Percentiles rank a stretch among this genome's conserved stretches.
These are phyloP conservation scores for Theropithecus gelada DNA, from an alignment of 2,113 vertebrate species.

Conservation along the genomic window DNA sequence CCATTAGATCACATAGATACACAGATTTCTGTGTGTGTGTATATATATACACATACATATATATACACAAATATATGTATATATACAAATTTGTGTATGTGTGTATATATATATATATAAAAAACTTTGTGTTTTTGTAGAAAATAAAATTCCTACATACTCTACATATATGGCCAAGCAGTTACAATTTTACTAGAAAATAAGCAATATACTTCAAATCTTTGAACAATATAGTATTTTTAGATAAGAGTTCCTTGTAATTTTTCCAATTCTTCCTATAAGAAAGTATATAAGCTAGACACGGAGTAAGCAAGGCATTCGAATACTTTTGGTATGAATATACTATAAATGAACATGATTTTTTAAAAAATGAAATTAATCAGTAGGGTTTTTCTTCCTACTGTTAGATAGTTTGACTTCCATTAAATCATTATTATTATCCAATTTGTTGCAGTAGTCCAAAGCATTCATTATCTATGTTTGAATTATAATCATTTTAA, in stretches of 20 bases:
- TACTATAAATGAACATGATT: constrained; percentile 24
- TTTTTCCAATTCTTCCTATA: background rate
- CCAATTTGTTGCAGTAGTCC: constrained; percentile 23
- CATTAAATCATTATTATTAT: constrained; percentile 62
- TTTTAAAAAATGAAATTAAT: constrained; percentile 52
- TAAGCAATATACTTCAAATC: background rate
- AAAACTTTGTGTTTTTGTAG: background rate
- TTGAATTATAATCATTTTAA: constrained; percentile 48
- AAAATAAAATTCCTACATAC: background rate
- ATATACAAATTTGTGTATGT: background rate
- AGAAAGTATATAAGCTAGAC: background rate
- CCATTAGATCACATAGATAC: background rate
- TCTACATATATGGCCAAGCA: background rate
- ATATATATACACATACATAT: accelerated
- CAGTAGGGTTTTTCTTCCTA: constrained; percentile 16
- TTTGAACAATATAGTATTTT: background rate
- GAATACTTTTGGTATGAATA: constrained; percentile 6
- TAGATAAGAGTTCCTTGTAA: background rate
- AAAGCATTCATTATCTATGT: constrained; percentile 50
- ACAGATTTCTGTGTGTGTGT: background rate
- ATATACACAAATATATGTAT: background rate
- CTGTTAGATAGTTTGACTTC: constrained; percentile 27
- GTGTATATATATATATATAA: accelerated
- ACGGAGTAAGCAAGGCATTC: background rate
- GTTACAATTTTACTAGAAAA: background rate